Base-by-base conservation (phyloP, 2,113 vertebrate species). In the Oxyruncus cristatus region DNA sequence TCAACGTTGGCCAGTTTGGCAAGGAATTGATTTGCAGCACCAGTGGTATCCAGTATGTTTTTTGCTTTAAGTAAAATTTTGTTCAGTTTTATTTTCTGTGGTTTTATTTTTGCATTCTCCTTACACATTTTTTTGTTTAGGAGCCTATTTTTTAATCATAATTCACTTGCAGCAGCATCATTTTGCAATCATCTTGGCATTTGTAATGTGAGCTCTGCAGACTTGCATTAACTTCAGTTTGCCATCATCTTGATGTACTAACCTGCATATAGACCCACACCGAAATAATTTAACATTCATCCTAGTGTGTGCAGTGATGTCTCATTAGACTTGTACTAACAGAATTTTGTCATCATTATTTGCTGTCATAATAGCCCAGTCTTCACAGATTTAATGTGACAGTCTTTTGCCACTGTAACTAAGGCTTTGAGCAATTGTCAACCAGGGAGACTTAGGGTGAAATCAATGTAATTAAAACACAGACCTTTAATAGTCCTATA, bases 301-400 rank as follows among this genome's bases (percentile, higher is more conserved):
- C 90, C 82, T 79, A 35, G 85, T 59, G 52, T 76, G 75, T 91
- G 56, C 78, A 85, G 68, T 95, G 92, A 96, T 96, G 90, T 97
- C 94, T 97, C 93, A 93, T 97, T 97, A 97, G 93, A 89, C 88
- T 95, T 97, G 92, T 96, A 95, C 95, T 96, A 97, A 96, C 94
- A 94, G 81, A 97, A 91, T 96, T 97, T 93, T 97, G 91, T 96
- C 92, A 97, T 96, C 65, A 66, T 95, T 95, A 96, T 97, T 96
- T 88, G 92, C 92, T 91, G 90, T 95, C 95, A 95, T 95, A 96
- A 97, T 96, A 96, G 90, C 80, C 71, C 58, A 71, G 42, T 93
- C 93, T 96, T 96, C 80, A 67, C 68, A 95, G 81, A 95, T 95
- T 91, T 95, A 96, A 94, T 92, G 65, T 95, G 96, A 75, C 85